phyloP scores from a whole-genome alignment of 2,888 invertebrate genomes.

The Pristionchus maxplancki region DNA sequence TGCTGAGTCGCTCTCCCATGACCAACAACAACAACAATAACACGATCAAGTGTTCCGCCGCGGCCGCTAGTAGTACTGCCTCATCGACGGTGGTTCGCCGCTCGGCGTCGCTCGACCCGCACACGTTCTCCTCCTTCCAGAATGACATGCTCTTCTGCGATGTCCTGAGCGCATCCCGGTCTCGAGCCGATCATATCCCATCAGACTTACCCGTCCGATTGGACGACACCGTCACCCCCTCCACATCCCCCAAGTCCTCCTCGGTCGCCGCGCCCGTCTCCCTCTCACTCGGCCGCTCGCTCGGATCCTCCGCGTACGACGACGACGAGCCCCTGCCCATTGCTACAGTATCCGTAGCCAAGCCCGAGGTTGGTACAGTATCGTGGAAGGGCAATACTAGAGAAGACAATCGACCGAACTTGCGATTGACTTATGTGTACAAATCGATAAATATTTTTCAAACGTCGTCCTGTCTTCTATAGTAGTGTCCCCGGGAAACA shows the following conservation, averaged over 20 bases:
- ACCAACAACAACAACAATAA: slow-evolving; percentile 33
- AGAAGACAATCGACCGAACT: background rate
- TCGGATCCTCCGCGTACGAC: slow-evolving; percentile 5
- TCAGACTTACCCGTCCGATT: slow-evolving; percentile 36
- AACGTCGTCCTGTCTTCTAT: too few species aligned
- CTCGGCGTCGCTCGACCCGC: background rate
- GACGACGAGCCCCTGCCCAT: slow-evolving; percentile 37
- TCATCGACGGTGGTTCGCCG: background rate
- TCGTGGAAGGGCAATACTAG: too few species aligned
- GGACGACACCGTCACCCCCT: background rate
- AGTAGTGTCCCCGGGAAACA: background rate
- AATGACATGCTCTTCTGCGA: slow-evolving; percentile 47
- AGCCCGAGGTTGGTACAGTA: slow-evolving; percentile 6
- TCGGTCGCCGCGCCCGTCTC: too few species aligned
- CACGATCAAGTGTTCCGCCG: slow-evolving; percentile 7
- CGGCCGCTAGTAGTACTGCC: background rate
- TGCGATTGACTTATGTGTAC: background rate
- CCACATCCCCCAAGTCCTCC: slow-evolving; percentile 6
- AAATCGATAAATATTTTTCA: too few species aligned
- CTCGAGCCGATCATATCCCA: slow-evolving; percentile 9
- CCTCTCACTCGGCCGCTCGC: slow-evolving; percentile 11
- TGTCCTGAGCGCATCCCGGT: background rate
- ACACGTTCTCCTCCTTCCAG: background rate
- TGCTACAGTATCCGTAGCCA: background rate
- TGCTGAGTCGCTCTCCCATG: background rate